Evolutionary conservation across 2,888 invertebrate species (phyloP), one percentile per base, ranked within the genome.

Genomic region (Ceratothoa steindachneri): DNA sequence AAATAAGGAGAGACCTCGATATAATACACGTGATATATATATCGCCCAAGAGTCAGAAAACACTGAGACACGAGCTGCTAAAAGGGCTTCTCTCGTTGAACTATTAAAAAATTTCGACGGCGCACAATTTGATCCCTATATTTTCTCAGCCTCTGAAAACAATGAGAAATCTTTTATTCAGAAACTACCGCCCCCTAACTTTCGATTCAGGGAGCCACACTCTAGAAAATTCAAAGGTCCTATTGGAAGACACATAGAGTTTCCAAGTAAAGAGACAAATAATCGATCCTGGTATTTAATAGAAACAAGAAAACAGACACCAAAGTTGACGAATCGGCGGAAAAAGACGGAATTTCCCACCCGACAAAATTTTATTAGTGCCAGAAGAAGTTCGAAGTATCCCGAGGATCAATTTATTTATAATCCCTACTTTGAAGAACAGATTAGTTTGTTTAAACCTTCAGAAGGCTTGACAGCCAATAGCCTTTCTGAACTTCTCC

Each of bases 401-500:
- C 24, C 60, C 24, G 22, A 60, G 27, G 24, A 24, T 60, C n/a
- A 73, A 5, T 30, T 31, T 7, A 24, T 76, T 27, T 55, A 73
- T 51, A 76, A 76, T 27, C 73, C 76, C 51, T 73, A 73, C 30
- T 64, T 72, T 9, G 73, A 76, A 24, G 73, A 73, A 22, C 70
- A 76, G 55, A 69, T 76, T 69, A 73, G 71, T 30, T 70, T 73
- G 27, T 73, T 73, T 31, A 78, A 78, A 29, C 73, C 73, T n/a
- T 73, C 65, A n/a, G 71, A 70, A 28, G 71, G 72, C n/a, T 30
- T 78, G 12, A 75, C 75, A 1, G 78, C 78, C 19, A 78, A 78
- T 55, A 75, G 75, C 29, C 70, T 78, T n/a, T 78, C 78, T 1
- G 78, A 78, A 30, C 70, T 78, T 2, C 52, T 78, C 1, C 78